Evolutionary conservation across 2,797 vertebrate genomes (phyloP).

Genomic region (Anguilla anguilla): DNA sequence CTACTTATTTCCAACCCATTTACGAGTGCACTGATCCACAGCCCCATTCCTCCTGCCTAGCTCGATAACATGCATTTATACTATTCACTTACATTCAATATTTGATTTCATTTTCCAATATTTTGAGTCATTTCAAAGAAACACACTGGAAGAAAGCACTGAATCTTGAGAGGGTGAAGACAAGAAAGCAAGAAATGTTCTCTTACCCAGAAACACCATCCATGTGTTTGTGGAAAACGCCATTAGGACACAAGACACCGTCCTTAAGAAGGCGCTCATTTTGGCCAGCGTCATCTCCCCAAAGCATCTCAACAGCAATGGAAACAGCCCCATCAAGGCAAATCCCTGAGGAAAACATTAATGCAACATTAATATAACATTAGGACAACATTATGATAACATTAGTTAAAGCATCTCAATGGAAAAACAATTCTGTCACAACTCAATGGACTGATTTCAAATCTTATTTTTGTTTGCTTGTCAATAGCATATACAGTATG

Average conservation of each 20-base stretch:
- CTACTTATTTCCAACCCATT: background rate
- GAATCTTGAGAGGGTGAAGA: background rate
- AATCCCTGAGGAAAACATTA: conserved; percentile 52
- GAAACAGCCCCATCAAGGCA: conserved; percentile 58
- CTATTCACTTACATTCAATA: background rate
- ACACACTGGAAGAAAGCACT: background rate
- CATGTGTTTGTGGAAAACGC: conserved; percentile 62
- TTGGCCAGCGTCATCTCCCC: conserved; percentile 62
- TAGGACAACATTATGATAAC: too few species aligned
- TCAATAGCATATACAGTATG: too few species aligned
- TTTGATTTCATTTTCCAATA: background rate
- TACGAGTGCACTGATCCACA: background rate
- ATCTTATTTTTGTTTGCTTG: too few species aligned
- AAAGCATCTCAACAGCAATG: conserved; percentile 53
- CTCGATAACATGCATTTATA: background rate
- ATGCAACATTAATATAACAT: background rate
- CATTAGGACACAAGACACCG: conserved; percentile 50
- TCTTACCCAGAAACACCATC: conserved; percentile 65
- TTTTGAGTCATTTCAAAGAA: background rate
- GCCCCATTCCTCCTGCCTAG: background rate
- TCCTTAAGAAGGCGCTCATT: conserved; percentile 49
- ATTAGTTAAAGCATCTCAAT: too few species aligned
- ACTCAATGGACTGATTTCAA: too few species aligned
- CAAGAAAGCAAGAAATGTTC: background rate
- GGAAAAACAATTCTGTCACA: too few species aligned